These are phyloP conservation scores for Teleopsis dalmanni DNA, from an alignment of 1,140 invertebrate genomes.

Conservation along the genomic window DNA sequence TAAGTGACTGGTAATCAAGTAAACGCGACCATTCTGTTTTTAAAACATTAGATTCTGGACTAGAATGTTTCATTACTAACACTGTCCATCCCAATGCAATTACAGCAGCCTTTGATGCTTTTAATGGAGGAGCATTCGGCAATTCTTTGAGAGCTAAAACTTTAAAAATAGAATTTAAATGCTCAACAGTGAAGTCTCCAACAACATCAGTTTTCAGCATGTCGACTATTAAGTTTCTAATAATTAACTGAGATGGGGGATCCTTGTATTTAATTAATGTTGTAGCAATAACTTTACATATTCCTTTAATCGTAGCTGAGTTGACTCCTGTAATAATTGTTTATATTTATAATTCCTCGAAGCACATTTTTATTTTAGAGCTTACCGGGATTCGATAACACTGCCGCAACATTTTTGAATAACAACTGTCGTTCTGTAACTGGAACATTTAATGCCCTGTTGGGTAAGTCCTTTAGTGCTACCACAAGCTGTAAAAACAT, in stretches of 20 bases:
- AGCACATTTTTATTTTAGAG: not conserved
- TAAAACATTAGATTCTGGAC: slow-evolving; percentile 24
- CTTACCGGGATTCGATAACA: slow-evolving; percentile 9
- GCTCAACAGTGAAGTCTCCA: slow-evolving; percentile 63
- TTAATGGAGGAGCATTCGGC: slow-evolving; percentile 58
- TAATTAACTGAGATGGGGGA: slow-evolving; percentile 63
- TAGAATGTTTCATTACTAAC: slow-evolving; percentile 23
- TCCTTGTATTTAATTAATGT: slow-evolving; percentile 73
- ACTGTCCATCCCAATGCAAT: slow-evolving; percentile 31
- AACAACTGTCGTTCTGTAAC: slow-evolving; percentile 5
- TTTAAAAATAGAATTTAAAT: slow-evolving; percentile 54
- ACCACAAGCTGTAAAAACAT: slow-evolving; percentile 5
- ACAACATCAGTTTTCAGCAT: slow-evolving; percentile 57
- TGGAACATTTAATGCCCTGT: not conserved
- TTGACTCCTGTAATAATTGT: slow-evolving; percentile 56
- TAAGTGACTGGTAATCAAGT: slow-evolving; percentile 27
- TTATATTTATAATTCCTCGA: not conserved
- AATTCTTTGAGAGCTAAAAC: slow-evolving; percentile 59
- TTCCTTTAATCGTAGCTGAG: slow-evolving; percentile 66
- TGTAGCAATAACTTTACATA: slow-evolving; percentile 65
- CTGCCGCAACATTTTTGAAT: slow-evolving; percentile 2
- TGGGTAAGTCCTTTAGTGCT: slow-evolving; percentile 6
- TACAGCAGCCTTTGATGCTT: slow-evolving; percentile 43
- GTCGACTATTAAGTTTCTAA: slow-evolving; percentile 60
- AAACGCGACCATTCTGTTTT: slow-evolving; percentile 31